Conservation (phyloP, 2,797 vertebrate genomes). For the Darevskia mixta region DNA sequence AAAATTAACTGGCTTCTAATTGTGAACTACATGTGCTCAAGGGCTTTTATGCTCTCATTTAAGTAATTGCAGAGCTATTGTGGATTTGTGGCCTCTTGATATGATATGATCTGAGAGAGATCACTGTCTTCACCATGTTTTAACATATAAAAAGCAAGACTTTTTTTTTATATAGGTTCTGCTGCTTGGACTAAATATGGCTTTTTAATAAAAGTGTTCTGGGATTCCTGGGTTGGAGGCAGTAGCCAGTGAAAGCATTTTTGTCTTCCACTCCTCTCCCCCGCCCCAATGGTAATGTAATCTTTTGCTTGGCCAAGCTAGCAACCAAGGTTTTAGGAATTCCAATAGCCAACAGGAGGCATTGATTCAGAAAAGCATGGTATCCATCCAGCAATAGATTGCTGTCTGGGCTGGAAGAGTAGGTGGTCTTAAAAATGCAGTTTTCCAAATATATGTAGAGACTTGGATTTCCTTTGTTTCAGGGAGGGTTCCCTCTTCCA, state of each 20-base stretch:
- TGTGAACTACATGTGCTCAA: slow-evolving; percentile 1
- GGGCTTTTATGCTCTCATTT: slow-evolving; percentile 26
- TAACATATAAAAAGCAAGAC: not conserved
- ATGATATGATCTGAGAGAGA: not conserved
- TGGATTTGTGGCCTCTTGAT: slow-evolving; percentile 6
- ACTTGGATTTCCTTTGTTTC: slow-evolving; percentile 53
- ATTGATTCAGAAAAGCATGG: slow-evolving; percentile 34
- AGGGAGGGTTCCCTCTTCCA: slow-evolving; percentile 50
- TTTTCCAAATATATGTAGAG: slow-evolving; percentile 43
- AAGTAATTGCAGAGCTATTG: slow-evolving; percentile 42
- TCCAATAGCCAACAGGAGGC: slow-evolving; percentile 20
- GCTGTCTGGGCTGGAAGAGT: slow-evolving; percentile 42
- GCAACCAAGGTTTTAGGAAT: slow-evolving; percentile 40
- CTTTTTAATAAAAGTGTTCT: slow-evolving; percentile 27
- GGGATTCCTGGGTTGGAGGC: slow-evolving; percentile 24
- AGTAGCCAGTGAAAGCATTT: slow-evolving; percentile 4
- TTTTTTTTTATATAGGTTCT: not conserved
- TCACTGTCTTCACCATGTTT: not conserved
- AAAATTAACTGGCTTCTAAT: slow-evolving; percentile 38
- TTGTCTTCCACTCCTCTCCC: not conserved
- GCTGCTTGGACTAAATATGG: not conserved
- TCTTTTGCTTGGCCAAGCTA: slow-evolving; percentile 44
- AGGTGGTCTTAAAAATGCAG: slow-evolving; percentile 45
- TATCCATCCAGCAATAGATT: slow-evolving; percentile 40
- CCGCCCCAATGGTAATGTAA: slow-evolving; percentile 25